Conservation (phyloP, 2,797 vertebrate species). For the Benthosema pterotum region DNA sequence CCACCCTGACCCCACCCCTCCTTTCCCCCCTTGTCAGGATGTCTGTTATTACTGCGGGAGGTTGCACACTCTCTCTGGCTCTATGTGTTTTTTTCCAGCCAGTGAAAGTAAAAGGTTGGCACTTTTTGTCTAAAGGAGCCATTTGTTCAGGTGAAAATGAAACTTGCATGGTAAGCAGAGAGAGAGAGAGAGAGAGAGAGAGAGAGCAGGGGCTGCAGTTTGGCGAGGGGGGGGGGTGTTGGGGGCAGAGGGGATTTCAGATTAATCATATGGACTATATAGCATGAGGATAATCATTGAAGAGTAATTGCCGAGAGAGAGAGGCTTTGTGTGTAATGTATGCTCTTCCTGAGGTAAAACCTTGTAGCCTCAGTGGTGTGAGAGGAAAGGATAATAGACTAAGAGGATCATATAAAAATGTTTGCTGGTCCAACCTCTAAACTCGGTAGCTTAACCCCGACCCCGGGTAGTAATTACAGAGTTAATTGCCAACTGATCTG, state of each 20-base stretch:
- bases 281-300: conserved; percentile 72
- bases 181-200: no score
- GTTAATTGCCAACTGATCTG: conserved; percentile 77
- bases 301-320: conserved; percentile 74
- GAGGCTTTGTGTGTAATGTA: conserved; percentile 75
- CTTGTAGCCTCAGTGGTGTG: conserved; percentile 57
- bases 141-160: conserved; percentile 81
- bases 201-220: conserved; percentile 56
- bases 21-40: conserved; percentile 56
- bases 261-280: conserved; percentile 76
- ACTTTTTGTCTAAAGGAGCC: conserved; percentile 79
- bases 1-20: conserved; percentile 55
- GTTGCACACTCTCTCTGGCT: conserved; percentile 44
- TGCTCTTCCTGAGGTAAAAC: conserved; percentile 76
- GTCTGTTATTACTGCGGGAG: conserved; percentile 72
- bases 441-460: conserved; percentile 73
- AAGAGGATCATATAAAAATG: conserved; percentile 79
- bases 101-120: conserved; percentile 79
- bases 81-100: conserved; percentile 48
- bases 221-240: conserved; percentile 62
- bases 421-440: conserved; percentile 76
- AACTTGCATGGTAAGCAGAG: conserved; percentile 77
- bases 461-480: conserved; percentile 70
- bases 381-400: conserved; percentile 75
- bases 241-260: conserved; percentile 69